These are phyloP conservation scores for human DNA, from an alignment of 2,113 vertebrate species.

Conservation along the genomic window DNA sequence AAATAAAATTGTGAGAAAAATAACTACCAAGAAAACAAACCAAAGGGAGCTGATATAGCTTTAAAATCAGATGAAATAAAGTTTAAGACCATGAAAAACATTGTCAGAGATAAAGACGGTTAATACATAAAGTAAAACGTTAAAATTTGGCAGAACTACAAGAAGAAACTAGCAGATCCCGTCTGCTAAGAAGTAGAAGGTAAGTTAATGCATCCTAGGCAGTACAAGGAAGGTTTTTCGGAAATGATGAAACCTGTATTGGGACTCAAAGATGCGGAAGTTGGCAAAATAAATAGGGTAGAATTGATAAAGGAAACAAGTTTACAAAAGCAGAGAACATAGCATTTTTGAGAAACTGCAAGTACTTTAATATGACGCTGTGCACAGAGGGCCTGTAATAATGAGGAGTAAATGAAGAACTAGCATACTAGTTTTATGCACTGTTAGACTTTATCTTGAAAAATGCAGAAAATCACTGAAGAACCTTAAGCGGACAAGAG, in stretches of 20 bases:
- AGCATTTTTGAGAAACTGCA: not conserved
- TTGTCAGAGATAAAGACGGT: not conserved
- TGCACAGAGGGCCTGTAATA: not conserved
- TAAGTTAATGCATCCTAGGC: not conserved
- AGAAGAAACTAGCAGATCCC: not conserved
- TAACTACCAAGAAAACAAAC: not conserved
- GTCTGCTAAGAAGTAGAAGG: not conserved
- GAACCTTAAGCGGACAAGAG: not conserved
- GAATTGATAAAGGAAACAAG: not conserved
- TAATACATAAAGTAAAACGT: not conserved
- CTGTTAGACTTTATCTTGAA: not conserved
- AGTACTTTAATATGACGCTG: not conserved
- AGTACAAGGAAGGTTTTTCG: not conserved
- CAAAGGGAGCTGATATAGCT: not conserved
- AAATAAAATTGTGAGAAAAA: conserved; percentile 5
- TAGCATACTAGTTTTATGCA: not conserved
- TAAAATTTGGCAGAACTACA: not conserved
- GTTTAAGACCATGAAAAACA: not conserved
- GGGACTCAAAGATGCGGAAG: not conserved
- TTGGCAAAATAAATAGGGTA: not conserved
- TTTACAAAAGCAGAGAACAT: not conserved
- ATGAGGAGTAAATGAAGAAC: not conserved
- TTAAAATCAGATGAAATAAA: not conserved
- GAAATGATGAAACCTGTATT: not conserved
- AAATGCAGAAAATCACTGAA: not conserved